phyloP scores from a whole-genome alignment of 2,113 vertebrate genomes.

The Pachypanchax playfairii region DNA sequence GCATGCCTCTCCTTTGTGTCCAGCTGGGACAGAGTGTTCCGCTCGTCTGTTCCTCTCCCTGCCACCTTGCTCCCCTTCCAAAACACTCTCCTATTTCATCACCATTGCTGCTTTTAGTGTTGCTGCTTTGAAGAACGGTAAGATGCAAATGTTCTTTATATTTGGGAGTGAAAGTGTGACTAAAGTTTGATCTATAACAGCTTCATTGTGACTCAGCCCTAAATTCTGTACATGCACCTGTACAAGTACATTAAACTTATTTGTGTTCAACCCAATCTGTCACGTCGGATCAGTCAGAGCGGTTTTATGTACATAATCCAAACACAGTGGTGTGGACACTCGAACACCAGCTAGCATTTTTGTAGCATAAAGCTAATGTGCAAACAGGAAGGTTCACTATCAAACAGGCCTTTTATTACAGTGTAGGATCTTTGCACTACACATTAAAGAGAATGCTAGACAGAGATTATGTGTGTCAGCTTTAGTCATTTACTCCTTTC shows the following conservation, averaged over 20 bases:
- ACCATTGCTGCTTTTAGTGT: conserved; percentile 19
- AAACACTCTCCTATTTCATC: conserved; percentile 71
- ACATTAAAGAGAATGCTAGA: too few species aligned
- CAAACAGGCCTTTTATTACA: too few species aligned
- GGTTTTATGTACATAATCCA: neutral
- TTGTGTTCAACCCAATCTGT: too few species aligned
- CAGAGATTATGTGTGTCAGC: conserved; percentile 12
- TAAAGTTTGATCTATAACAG: too few species aligned
- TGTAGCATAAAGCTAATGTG: neutral
- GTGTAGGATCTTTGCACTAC: too few species aligned
- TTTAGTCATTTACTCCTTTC: conserved; percentile 24
- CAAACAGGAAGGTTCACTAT: too few species aligned
- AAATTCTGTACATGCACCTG: neutral
- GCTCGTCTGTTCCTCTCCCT: conserved; percentile 52
- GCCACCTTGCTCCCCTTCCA: conserved; percentile 42
- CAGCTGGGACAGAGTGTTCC: conserved; percentile 80
- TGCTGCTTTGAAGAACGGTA: too few species aligned
- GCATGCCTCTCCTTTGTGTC: conserved; percentile 78
- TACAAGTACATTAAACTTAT: too few species aligned
- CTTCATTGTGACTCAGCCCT: neutral
- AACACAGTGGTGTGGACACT: neutral
- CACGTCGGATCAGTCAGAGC: too few species aligned
- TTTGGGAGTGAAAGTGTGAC: neutral
- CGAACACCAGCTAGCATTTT: neutral
- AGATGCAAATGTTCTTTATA: conserved; percentile 2